Evolutionary conservation across 2,113 vertebrate species (phyloP).

Genomic region (Pongo pygmaeus): DNA sequence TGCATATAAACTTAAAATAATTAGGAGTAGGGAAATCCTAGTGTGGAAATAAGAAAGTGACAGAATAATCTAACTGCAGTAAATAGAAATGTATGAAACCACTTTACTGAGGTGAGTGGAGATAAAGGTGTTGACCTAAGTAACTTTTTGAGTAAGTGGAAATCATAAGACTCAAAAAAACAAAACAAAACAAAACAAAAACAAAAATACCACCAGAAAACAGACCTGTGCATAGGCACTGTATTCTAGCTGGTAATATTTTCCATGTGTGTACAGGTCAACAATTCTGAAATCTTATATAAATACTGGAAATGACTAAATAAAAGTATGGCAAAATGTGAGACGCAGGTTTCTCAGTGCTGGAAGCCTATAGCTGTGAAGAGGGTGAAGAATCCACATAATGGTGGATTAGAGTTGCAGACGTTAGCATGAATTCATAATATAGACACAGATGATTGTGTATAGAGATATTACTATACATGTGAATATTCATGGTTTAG

Average conservation of each 20-base stretch:
- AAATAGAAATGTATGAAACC: neutral
- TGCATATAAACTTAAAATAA: neutral
- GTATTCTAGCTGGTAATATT: neutral
- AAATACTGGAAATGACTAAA: neutral
- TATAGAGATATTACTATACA: fast-evolving
- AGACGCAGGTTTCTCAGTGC: too few relatives aligned
- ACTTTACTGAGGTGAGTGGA: neutral
- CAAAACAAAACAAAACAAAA: neutral
- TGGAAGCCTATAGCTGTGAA: neutral
- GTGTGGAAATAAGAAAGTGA: neutral
- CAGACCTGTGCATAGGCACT: neutral
- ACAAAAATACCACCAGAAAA: neutral
- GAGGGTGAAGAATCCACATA: neutral
- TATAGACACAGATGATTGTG: too few relatives aligned
- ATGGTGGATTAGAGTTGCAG: fast-evolving
- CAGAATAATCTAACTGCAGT: neutral
- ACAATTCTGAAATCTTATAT: neutral
- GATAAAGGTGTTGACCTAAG: neutral
- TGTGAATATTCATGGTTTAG: neutral
- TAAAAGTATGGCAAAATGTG: neutral
- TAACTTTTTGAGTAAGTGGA: neutral
- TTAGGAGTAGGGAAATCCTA: neutral
- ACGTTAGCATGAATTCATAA: too few relatives aligned
- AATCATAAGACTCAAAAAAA: neutral
- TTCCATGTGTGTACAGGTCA: neutral